These are phyloP conservation scores for Rhagium mordax DNA, from an alignment of 2,888 invertebrate genomes.

Conservation along the genomic window DNA sequence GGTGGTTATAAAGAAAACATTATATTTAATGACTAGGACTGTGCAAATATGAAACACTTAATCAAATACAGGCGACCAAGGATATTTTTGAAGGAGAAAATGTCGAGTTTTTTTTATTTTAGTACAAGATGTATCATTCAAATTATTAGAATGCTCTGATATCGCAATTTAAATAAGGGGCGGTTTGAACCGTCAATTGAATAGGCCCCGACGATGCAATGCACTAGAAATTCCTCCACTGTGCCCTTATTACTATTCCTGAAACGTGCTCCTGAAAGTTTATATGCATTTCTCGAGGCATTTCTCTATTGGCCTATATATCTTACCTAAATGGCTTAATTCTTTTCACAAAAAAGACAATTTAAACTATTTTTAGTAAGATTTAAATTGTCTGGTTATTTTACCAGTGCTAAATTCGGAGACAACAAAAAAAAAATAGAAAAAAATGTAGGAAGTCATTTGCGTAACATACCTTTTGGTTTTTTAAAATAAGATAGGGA, in stretches of 20 bases:
- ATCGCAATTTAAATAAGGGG: no score
- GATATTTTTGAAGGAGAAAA: no score
- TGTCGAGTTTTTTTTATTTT: no score
- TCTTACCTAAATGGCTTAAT: neutral
- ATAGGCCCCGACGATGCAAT: no score
- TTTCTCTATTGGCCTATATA: neutral
- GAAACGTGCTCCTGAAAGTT: neutral
- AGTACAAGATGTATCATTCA: no score
- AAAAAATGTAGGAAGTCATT: neutral
- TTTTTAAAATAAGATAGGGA: neutral
- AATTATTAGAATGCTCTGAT: no score
- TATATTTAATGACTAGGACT: no score
- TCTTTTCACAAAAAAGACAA: neutral
- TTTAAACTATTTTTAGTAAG: neutral
- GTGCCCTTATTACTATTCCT: neutral
- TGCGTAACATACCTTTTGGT: neutral
- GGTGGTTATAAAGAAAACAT: no score
- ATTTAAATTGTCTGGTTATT: neutral
- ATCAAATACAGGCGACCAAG: no score
- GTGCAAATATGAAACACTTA: no score
- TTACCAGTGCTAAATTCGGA: neutral
- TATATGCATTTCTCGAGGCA: neutral
- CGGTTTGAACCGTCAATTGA: no score
- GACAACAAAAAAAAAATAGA: neutral
- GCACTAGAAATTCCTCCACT: no score